A percentile compares a stretch with the other conserved stretches of the same genome.
These are phyloP conservation scores for Laterallus jamaicensis DNA, from an alignment of 2,113 vertebrate species.

Conservation along the genomic window DNA sequence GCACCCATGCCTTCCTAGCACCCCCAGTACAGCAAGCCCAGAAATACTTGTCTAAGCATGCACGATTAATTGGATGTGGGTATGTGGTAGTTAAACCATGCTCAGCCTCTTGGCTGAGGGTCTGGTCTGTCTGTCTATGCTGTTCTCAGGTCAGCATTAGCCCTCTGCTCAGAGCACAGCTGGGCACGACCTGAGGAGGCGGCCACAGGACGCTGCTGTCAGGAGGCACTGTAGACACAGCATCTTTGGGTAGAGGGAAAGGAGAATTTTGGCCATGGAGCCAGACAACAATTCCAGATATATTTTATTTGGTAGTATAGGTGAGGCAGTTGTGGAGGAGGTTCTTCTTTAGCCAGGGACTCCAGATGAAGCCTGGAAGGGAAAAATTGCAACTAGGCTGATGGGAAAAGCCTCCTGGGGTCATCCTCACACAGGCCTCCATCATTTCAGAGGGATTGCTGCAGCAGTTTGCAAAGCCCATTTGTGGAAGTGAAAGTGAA, in stretches of 20 bases:
- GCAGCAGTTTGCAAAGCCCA: neutral
- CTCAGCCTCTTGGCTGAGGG: neutral
- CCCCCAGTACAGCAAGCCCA: fast-evolving
- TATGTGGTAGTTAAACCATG: neutral
- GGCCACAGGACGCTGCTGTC: neutral
- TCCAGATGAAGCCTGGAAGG: neutral
- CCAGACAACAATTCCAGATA: neutral
- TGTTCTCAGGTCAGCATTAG: too few species aligned
- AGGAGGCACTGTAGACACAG: fast-evolving
- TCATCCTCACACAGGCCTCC: fast-evolving
- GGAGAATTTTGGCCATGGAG: neutral
- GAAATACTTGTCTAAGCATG: neutral
- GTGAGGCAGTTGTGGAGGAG: neutral
- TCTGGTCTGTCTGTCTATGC: fast-evolving
- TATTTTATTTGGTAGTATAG: neutral
- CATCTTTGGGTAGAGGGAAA: neutral
- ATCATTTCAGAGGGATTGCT: neutral
- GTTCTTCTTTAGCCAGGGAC: neutral
- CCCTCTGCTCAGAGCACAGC: neutral
- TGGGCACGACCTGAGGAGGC: neutral
- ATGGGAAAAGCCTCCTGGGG: neutral
- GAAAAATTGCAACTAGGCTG: neutral
- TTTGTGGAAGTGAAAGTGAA: neutral
- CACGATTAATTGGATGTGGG: fast-evolving
- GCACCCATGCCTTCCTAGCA: neutral